phyloP scores from a whole-genome alignment of 2,113 vertebrate species.

The Physeter macrocephalus region DNA sequence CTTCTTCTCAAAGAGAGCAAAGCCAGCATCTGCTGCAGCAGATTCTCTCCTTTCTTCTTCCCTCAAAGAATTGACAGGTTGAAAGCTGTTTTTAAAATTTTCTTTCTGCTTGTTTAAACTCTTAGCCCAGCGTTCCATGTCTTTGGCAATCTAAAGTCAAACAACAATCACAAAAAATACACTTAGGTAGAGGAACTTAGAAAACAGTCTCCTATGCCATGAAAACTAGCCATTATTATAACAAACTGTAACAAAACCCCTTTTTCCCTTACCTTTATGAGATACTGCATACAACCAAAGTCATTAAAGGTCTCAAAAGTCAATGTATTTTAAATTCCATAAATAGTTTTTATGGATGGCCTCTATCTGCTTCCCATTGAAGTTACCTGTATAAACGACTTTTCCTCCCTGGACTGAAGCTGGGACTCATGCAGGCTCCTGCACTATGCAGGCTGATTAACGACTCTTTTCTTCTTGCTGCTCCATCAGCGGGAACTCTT shows the following conservation, averaged over 20 bases:
- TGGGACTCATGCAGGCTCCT: background rate
- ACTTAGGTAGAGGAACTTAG: background rate
- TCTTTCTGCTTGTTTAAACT: slow-evolving; percentile 99
- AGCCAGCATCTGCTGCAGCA: slow-evolving; percentile 96
- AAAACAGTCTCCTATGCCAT: background rate
- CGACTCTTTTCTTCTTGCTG: background rate
- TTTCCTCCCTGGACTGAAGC: background rate
- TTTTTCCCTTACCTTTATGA: background rate
- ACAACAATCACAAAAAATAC: background rate
- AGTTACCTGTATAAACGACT: background rate
- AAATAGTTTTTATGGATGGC: background rate
- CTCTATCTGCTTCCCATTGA: background rate
- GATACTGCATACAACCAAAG: background rate
- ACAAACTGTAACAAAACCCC: background rate
- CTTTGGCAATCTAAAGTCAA: slow-evolving; percentile 93
- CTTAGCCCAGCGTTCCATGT: slow-evolving; percentile 99
- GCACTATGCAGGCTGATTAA: background rate
- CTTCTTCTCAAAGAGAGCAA: slow-evolving; percentile 97
- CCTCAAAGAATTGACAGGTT: slow-evolving; percentile 88
- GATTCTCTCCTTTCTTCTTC: slow-evolving; percentile 95
- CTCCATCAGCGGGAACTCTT: background rate
- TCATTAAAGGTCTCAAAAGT: background rate
- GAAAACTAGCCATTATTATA: background rate
- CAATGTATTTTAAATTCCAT: background rate
- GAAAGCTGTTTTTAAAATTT: slow-evolving; percentile 97